These are phyloP conservation scores for Polyodon spathula DNA, from an alignment of 2,113 vertebrate species.

Conservation along the genomic window DNA sequence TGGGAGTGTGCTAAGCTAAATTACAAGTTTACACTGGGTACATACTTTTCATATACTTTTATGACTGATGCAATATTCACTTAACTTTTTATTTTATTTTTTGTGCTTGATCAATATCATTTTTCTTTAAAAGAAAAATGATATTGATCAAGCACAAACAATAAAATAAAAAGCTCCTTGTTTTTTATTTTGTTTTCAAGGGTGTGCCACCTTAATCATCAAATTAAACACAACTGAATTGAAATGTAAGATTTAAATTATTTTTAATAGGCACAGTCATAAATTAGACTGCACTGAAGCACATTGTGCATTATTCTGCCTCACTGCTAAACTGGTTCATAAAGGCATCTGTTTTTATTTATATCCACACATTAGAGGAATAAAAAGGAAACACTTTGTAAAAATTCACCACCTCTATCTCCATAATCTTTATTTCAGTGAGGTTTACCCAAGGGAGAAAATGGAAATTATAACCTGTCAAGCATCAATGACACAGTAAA, in stretches of 20 bases:
- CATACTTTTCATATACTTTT: no score
- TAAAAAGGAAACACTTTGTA: slow-evolving; percentile 49
- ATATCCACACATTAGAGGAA: slow-evolving; percentile 42
- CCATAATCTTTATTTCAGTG: slow-evolving; percentile 74
- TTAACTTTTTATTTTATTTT: no score
- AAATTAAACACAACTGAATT: slow-evolving; percentile 32
- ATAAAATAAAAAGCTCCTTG: no score
- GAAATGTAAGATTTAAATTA: slow-evolving; percentile 32
- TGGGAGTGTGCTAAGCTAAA: no score
- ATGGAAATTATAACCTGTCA: slow-evolving; percentile 81
- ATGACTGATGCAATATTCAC: no score
- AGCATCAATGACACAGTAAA: slow-evolving; percentile 73
- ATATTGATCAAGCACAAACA: no score
- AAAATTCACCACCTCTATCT: slow-evolving; percentile 57
- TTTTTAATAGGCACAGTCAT: slow-evolving; percentile 33
- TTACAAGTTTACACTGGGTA: no score
- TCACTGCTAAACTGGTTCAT: slow-evolving; percentile 32
- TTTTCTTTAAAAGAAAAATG: no score
- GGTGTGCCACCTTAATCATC: slow-evolving; percentile 30
- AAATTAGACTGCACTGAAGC: slow-evolving; percentile 40
- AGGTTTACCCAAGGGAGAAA: slow-evolving; percentile 69
- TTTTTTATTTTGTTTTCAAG: no score
- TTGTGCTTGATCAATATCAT: no score
- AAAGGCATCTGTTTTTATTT: slow-evolving; percentile 50
- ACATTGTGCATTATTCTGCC: slow-evolving; percentile 28